Evolutionary conservation across 2,113 vertebrate species (phyloP).

Genomic region (Nesogale talazaci): DNA sequence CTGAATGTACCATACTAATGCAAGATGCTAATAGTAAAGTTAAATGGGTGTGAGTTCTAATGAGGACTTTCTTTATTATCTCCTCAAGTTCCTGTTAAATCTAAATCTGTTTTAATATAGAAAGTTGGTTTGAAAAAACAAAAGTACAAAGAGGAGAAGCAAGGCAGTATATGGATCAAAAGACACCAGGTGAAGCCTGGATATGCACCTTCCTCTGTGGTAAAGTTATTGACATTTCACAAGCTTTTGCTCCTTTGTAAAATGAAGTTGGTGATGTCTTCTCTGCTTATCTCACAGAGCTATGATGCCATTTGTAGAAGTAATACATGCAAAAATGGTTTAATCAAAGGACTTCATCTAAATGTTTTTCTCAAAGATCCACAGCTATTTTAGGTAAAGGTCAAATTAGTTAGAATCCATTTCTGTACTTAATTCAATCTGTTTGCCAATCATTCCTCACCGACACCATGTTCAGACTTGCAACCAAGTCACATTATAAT

Average conservation of each 20-base stretch:
- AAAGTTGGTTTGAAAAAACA: neutral
- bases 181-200: neutral
- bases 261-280: neutral
- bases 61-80: too few species aligned
- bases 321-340: conserved; percentile 34
- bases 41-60: neutral
- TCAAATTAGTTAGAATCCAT: conserved; percentile 38
- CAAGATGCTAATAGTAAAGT: neutral
- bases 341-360: conserved; percentile 13
- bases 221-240: neutral
- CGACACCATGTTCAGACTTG: too few species aligned
- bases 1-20: neutral
- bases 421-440: neutral
- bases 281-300: neutral
- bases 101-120: neutral
- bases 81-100: neutral
- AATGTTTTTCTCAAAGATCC: neutral
- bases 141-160: conserved; percentile 11
- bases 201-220: neutral
- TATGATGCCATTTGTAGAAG: neutral
- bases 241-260: conserved; percentile 39
- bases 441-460: too few species aligned
- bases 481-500: too few species aligned
- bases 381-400: conserved; percentile 10
- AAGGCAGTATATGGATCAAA: neutral